Conservation (phyloP, 2,113 vertebrate species). For the Uropsilus gracilis region DNA sequence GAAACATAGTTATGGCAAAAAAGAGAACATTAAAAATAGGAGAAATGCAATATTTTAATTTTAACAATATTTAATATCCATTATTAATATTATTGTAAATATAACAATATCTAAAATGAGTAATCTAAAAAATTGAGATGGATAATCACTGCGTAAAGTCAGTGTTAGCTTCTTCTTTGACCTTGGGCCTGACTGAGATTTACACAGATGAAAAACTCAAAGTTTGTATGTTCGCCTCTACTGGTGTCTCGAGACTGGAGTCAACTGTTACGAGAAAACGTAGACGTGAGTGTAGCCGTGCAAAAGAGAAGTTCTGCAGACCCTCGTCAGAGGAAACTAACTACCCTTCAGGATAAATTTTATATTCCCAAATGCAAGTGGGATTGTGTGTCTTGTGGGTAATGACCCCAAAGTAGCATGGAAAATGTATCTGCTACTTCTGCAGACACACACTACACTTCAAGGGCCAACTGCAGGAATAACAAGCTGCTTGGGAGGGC, state of each 20-base stretch:
- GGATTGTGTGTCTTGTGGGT: neutral
- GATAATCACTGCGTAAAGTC: too few relatives aligned
- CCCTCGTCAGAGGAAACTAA: neutral
- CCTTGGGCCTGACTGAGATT: neutral
- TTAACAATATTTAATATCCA: too few relatives aligned
- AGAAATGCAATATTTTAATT: neutral
- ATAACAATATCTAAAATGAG: too few relatives aligned
- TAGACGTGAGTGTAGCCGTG: neutral
- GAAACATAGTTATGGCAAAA: neutral
- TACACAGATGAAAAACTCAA: neutral
- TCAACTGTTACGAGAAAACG: fast-evolving
- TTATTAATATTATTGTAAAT: too few relatives aligned
- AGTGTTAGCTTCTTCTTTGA: too few relatives aligned
- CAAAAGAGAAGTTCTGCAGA: neutral
- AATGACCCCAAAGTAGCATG: neutral
- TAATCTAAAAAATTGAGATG: fast-evolving
- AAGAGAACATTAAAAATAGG: neutral
- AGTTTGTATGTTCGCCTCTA: neutral
- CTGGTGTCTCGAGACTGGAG: neutral
- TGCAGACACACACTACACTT: too few relatives aligned
- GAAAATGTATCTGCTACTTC: neutral
- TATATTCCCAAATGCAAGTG: neutral
- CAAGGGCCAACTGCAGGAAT: neutral
- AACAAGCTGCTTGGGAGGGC: neutral
- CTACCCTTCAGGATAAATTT: neutral